Conservation (phyloP, 2,113 vertebrate species). For the Syngnathoides biaculeatus region DNA sequence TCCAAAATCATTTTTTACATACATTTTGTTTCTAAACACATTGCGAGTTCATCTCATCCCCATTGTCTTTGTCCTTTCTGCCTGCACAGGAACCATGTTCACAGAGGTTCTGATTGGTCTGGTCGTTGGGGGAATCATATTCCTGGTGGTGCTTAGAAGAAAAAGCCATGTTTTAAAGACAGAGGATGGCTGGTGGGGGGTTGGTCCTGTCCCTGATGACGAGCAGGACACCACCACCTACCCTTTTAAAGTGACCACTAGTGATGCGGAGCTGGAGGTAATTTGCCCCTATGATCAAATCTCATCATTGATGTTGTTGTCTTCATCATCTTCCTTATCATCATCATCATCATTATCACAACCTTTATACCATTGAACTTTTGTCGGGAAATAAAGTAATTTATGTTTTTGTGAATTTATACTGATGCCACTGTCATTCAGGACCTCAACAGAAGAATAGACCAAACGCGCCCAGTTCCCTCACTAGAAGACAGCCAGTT, state of each 20-base stretch:
- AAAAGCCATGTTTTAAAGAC: constrained; percentile 72
- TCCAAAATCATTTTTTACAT: too few relatives aligned
- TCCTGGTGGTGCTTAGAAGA: constrained; percentile 66
- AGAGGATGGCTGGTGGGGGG: constrained; percentile 83
- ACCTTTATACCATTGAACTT: neutral
- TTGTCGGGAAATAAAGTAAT: neutral
- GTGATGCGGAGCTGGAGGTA: constrained; percentile 77
- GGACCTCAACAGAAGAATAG: constrained; percentile 80
- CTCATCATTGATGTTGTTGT: too few relatives aligned
- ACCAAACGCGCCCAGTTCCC: constrained; percentile 69
- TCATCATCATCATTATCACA: neutral
- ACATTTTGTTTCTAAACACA: too few relatives aligned
- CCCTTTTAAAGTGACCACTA: constrained; percentile 73
- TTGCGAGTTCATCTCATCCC: neutral
- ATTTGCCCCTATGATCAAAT: neutral
- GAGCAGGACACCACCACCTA: constrained; percentile 69
- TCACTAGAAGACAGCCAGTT: constrained; percentile 79
- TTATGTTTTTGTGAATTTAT: neutral
- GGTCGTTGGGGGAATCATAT: constrained; percentile 71
- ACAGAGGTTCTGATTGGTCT: constrained; percentile 62
- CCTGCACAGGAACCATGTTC: constrained; percentile 55
- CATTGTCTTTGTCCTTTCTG: neutral
- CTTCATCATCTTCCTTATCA: neutral
- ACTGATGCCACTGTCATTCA: constrained; percentile 35
- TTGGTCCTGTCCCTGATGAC: constrained; percentile 45